phyloP scores from a whole-genome alignment of 2,113 vertebrate species.

The Sapajus apella region DNA sequence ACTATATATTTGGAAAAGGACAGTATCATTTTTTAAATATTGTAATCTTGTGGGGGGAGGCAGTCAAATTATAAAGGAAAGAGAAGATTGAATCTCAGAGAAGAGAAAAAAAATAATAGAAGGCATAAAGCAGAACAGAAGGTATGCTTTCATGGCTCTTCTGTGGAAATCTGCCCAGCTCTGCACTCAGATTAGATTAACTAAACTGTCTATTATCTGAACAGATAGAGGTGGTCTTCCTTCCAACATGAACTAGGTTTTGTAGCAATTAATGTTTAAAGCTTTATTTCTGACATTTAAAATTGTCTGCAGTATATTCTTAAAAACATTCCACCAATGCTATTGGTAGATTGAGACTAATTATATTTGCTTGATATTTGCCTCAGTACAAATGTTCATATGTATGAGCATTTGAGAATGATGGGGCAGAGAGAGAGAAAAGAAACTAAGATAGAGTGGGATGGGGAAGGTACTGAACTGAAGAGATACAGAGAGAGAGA shows the following conservation, averaged over 20 bases:
- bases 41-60: background rate
- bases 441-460: background rate
- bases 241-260: background rate
- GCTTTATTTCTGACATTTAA: background rate
- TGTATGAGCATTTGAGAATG: background rate
- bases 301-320: background rate
- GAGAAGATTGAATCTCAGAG: background rate
- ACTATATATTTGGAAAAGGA: background rate
- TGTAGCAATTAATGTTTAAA: background rate
- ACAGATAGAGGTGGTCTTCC: background rate
- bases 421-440: rapidly evolving
- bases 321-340: background rate
- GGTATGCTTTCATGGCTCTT: background rate
- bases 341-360: background rate
- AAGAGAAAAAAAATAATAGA: background rate
- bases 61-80: background rate
- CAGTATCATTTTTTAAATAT: background rate
- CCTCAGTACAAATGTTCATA: background rate
- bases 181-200: background rate
- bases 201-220: background rate
- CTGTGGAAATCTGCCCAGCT: background rate
- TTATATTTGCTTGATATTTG: background rate
- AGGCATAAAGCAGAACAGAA: background rate
- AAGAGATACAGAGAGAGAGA: background rate
- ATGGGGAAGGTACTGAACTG: background rate